Base-by-base conservation (phyloP, 2,113 vertebrate genomes). In the Bos indicus region DNA sequence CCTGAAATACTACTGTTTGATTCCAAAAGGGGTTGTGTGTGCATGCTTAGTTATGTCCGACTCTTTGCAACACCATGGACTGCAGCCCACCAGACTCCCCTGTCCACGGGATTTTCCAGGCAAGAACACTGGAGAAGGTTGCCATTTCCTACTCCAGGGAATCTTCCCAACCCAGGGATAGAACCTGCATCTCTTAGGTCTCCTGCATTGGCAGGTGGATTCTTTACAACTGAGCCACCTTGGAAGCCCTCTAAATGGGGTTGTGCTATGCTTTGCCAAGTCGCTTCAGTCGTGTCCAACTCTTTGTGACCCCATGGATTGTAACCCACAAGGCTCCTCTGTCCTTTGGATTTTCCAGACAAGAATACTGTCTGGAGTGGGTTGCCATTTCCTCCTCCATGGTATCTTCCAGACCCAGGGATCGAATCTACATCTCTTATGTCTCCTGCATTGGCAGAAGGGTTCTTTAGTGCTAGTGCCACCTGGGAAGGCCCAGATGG, bases 101-200 rank as follows among this genome's bases (percentile, higher is more conserved):
- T 26, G 11, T 77, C 71, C 23, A 43, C 0, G 11, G 71, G 40
- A 26, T 77, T 77, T 77, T 43, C 13, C 71, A 77, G 40, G 71
- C 12, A 77, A 26, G 71, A 77, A 77, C 7, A 77, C 40, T 14
- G 13, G 40, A 26, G 23, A 43, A 12, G 23, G 23, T 77, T 43
- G 23, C 71, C 23, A 43, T 77, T 26, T 77, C 40, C 71, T 15
- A 77, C 23, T 77, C 25, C 23, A 77, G 40, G 71, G 40, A 43
- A 43, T 43, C 71, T 43, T 77, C 23, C 23, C 0, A 0, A 77
- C 6, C 6, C 12, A 77, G 13, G 71, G 23, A 77, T 26, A 6
- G 13, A 77, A 77, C 71, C 23, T 43, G 2, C 23, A 77, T 43
- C 40, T 26, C 71, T 43, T 43, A 43, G 11, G 40, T 77, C 71